Base-by-base conservation (phyloP, 2,113 vertebrate species). In the Himantopus leucocephalus region DNA sequence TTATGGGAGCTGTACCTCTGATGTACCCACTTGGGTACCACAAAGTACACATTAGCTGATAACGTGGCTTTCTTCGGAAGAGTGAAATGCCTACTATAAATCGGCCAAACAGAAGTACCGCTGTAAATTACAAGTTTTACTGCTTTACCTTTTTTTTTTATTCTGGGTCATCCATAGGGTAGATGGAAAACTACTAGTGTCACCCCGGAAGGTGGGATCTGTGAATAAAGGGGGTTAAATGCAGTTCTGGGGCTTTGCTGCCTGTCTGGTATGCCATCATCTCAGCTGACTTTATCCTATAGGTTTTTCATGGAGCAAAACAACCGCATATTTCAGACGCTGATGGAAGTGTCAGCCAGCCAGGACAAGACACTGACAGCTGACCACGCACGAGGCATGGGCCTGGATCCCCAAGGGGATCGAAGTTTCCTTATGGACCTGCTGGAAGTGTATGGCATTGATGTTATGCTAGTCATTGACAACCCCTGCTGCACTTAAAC, bases 291-390 rank as follows among this genome's bases (percentile, higher is more conserved):
- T 97, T 50, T 62, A 29, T 71, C 76, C 87, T 32, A 2, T n/a
- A 99, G 99, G 97, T 99, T 99, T 98, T 99, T 99, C 98, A 99
- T 99, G 97, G 99, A 99, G 96, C 98, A 99, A 84, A 99, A 99
- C 96, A 99, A 99, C 97, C 98, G 99, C 94, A 99, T 99, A 97
- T 99, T 99, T 97, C 99, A 99, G 98, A 99, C 98, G 0, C 92
- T 99, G 94, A 96, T 98, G 63, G 99, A 99, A 88, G 98, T 99
- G 71, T 99, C 99, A 0, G 98, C 98, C 55, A 99, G 99, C 95
- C 94, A 98, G 10, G 99, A 99, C 80, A 99, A 99, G 94, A 99
- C 98, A 8, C 98, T 99, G 83, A 99, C 99, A 5, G 98, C 98
- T 4, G 99, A 99, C 79, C 99, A 99, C 0, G 98, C 99, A 55